phyloP scores from a whole-genome alignment of 2,797 vertebrate species.

The Arctocebus calabarensis region DNA sequence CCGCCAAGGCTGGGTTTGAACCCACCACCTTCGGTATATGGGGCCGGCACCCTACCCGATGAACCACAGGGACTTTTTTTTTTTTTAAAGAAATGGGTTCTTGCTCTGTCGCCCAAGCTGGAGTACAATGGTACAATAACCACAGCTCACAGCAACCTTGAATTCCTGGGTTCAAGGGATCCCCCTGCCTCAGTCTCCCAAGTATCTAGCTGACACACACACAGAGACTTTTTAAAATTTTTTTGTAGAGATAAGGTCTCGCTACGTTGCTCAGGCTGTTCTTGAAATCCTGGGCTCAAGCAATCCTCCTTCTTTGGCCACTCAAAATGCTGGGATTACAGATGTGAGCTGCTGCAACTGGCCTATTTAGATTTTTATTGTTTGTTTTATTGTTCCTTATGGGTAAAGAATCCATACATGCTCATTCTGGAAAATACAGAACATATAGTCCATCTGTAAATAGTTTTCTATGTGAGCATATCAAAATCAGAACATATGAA shows the following conservation, averaged over 20 bases:
- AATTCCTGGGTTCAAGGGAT: background rate
- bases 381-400: background rate
- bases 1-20: too few species aligned
- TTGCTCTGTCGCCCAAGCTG: too few species aligned
- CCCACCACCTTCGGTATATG: too few species aligned
- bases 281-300: background rate
- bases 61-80: too few species aligned
- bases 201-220: background rate
- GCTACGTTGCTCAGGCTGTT: background rate
- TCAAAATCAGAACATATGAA: background rate
- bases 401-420: background rate
- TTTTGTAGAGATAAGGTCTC: background rate
- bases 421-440: background rate
- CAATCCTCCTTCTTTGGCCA: background rate
- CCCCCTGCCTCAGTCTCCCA: background rate
- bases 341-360: background rate
- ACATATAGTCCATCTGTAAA: background rate
- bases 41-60: too few species aligned
- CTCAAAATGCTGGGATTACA: background rate
- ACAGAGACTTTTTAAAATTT: background rate
- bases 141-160: background rate
- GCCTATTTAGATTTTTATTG: background rate
- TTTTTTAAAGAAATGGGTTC: too few species aligned
- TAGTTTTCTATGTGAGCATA: background rate
- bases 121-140: too few species aligned